phyloP scores from a whole-genome alignment of 2,113 vertebrate genomes.

The Cyanistes caeruleus region DNA sequence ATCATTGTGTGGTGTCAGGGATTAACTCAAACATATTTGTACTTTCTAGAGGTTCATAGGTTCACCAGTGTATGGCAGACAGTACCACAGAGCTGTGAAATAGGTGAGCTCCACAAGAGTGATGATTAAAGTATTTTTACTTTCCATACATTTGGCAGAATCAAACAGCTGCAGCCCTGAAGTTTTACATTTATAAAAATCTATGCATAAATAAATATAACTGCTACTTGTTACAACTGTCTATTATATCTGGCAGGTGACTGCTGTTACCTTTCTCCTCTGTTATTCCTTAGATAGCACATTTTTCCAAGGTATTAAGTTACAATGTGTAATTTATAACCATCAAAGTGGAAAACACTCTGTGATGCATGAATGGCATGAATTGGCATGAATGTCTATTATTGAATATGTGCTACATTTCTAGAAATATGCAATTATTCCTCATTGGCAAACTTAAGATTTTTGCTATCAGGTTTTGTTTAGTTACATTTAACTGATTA shows the following conservation, averaged over 20 bases:
- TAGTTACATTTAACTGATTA: background rate
- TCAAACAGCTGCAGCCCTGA: background rate
- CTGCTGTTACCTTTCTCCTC: background rate
- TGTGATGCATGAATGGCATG: background rate
- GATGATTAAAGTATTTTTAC: background rate
- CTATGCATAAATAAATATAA: background rate
- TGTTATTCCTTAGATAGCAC: background rate
- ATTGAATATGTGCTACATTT: background rate
- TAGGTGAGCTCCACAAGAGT: background rate
- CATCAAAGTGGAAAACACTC: background rate
- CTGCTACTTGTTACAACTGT: background rate
- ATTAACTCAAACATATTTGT: background rate
- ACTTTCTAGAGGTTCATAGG: background rate
- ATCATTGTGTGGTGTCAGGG: rapidly evolving
- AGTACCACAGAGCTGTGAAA: background rate
- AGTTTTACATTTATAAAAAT: background rate
- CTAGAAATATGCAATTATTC: background rate
- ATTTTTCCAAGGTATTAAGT: background rate
- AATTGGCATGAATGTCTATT: background rate
- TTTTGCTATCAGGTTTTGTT: background rate
- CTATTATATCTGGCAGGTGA: background rate
- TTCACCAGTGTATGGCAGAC: background rate
- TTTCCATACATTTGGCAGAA: background rate
- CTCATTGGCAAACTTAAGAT: background rate
- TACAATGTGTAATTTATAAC: background rate